A percentile compares a stretch with the other conserved stretches of the same genome.
phyloP scores from a whole-genome alignment of 2,113 vertebrate genomes.

The Chaetodon trifascialis region DNA sequence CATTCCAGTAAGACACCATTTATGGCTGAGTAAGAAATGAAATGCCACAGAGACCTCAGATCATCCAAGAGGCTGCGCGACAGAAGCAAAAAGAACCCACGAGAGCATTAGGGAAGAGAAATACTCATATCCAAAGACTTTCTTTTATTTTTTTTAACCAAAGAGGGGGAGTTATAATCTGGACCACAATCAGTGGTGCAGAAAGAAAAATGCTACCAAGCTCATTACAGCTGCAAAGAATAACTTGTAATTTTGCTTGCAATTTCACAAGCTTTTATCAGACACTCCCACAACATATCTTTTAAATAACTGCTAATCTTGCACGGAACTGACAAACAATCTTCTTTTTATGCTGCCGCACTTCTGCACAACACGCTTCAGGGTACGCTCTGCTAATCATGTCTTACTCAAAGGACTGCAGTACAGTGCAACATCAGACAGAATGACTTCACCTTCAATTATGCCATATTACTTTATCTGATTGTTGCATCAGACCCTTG shows the following conservation, averaged over 20 bases:
- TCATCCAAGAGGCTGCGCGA: constrained; percentile 54
- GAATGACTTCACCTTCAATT: constrained; percentile 18
- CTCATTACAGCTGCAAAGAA: constrained; percentile 61
- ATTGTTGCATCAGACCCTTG: background rate
- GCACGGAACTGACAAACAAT: constrained; percentile 32
- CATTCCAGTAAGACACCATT: constrained; percentile 70
- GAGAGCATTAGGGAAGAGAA: constrained; percentile 57
- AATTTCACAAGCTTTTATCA: constrained; percentile 46
- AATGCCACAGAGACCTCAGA: constrained; percentile 74
- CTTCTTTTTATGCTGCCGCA: constrained; percentile 12
- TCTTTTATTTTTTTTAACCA: background rate
- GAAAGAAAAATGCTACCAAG: constrained; percentile 46
- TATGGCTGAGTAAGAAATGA: constrained; percentile 70
- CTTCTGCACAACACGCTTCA: constrained; percentile 4
- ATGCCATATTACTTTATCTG: constrained; percentile 14
- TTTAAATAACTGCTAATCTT: constrained; percentile 33
- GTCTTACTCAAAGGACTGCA: constrained; percentile 28
- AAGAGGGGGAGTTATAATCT: constrained; percentile 45
- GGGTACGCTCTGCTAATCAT: constrained; percentile 35
- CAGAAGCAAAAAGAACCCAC: constrained; percentile 51
- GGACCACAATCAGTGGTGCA: constrained; percentile 46
- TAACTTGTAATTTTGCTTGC: constrained; percentile 55
- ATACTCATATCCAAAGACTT: constrained; percentile 11
- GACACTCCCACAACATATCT: constrained; percentile 24
- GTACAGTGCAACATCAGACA: constrained; percentile 10